Percentiles rank a stretch among this genome's conserved stretches.
Evolutionary conservation across 2,797 vertebrate species (phyloP).

Genomic region (Channallabes apus): DNA sequence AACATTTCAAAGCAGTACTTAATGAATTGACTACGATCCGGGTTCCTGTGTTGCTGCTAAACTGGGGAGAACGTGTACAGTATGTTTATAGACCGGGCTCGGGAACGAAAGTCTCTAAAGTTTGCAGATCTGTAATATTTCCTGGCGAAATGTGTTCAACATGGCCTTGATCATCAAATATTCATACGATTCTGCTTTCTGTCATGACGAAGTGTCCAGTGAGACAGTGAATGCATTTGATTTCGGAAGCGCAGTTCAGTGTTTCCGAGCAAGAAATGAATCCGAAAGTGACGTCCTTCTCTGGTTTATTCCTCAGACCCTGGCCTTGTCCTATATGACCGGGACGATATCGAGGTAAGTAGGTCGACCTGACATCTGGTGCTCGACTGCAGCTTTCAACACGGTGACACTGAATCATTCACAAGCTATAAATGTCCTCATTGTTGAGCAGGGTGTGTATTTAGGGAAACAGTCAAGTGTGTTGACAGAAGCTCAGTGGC

Average conservation of each 20-base stretch:
- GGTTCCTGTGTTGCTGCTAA: neutral
- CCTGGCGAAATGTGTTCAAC: too few species aligned
- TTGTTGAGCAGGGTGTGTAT: neutral
- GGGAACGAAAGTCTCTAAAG: neutral
- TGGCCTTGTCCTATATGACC: conserved; percentile 92
- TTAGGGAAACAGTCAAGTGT: neutral
- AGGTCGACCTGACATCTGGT: too few species aligned
- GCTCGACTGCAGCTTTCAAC: neutral
- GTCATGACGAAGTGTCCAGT: neutral
- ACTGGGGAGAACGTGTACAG: neutral
- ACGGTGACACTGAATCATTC: neutral
- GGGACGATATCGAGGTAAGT: conserved; percentile 88
- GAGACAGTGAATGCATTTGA: neutral
- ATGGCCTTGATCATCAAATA: too few species aligned
- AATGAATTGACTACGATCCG: neutral
- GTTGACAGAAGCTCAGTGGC: neutral
- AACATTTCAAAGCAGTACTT: neutral
- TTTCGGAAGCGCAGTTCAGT: neutral
- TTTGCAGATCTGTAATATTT: neutral
- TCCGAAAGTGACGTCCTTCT: neutral
- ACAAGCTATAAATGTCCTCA: neutral
- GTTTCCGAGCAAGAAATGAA: neutral
- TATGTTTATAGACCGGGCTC: neutral
- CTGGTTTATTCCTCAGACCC: conserved; percentile 72
- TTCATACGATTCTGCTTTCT: neutral